Evolutionary conservation across 30 jellyfish, hydroid and myxozoan genomes (phyloP), one percentile per base, ranked within the genome.

Genomic region (Sanderia malayensis): DNA sequence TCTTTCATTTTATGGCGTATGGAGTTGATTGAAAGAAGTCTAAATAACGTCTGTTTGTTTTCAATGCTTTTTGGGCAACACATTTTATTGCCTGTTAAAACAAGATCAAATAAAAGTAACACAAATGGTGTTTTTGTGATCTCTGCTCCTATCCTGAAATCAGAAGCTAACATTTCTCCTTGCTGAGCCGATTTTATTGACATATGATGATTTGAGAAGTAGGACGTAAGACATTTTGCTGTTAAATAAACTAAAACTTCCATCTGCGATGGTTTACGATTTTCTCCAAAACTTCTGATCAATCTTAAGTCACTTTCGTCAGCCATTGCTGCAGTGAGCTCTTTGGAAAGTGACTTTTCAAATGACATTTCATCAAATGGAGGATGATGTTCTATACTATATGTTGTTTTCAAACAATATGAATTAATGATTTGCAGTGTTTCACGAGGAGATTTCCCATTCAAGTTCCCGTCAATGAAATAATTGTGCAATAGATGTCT

Each of bases 101-200:
- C 49, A 11, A 61, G 52, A 27, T 61, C 73, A 61, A 61, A 61
- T 29, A 61, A 61, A 25, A 61, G 22, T 0, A 61, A 61, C 15
- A 27, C 52, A 21, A 61, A 0, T 61, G 73, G 73, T 23, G 25
- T 61, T 25, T 52, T 61, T 33, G 49, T 11, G 19, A 61, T 61
- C 25, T 61, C 73, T 21, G 73, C 52, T 21, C 73, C 73, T 23
- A 61, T 25, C 23, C 73, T 61, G 13, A 61, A 61, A 27, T 61
- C 73, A 21, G 73, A 21, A 27, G 25, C 52, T 11, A 10, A 27
- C 19, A 61, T 18, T 15, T 1, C 22, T 11, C 73, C 52, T 29
- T 61, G 53, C 47, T 29, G 52, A 10, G 19, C 22, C 0, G 47
- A 15, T 61, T 61, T 61, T 7, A 61, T 23, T 8, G 52, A 0